Evolutionary conservation across 2,113 vertebrate species (phyloP).

Genomic region (Phaethon lepturus): DNA sequence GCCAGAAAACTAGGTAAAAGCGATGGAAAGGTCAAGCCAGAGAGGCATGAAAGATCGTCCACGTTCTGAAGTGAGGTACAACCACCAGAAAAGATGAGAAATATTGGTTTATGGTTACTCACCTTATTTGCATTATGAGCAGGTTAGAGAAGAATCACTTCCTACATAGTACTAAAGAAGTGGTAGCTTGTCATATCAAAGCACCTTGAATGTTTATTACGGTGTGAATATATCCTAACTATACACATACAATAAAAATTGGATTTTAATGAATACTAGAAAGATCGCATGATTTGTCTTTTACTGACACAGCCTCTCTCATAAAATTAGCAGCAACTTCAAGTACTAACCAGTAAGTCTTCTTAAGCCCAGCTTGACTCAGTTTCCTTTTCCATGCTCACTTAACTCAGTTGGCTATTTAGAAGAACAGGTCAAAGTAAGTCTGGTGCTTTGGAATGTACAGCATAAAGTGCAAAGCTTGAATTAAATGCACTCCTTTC

Average conservation of each 20-base stretch:
- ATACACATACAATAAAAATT: rapidly evolving
- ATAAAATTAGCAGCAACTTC: neutral
- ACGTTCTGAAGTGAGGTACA: neutral
- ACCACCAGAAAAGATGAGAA: neutral
- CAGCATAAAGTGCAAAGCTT: neutral
- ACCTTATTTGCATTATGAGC: neutral
- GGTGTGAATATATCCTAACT: neutral
- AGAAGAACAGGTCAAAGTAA: neutral
- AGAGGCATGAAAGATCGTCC: neutral
- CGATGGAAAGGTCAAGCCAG: neutral
- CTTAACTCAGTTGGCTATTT: neutral
- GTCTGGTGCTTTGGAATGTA: neutral
- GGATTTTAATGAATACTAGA: neutral
- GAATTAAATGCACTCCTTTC: constrained; percentile 7
- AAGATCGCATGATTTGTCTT: neutral
- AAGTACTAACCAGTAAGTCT: neutral
- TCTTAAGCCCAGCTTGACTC: neutral
- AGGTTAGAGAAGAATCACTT: neutral
- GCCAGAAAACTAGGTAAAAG: neutral
- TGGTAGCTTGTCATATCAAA: neutral
- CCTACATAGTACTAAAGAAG: neutral
- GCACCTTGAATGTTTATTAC: neutral
- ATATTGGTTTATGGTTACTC: rapidly evolving
- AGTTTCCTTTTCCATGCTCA: neutral
- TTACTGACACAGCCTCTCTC: neutral